These are phyloP conservation scores for Synanthedon myopaeformis DNA, from an alignment of 2,888 invertebrate genomes.

Conservation along the genomic window DNA sequence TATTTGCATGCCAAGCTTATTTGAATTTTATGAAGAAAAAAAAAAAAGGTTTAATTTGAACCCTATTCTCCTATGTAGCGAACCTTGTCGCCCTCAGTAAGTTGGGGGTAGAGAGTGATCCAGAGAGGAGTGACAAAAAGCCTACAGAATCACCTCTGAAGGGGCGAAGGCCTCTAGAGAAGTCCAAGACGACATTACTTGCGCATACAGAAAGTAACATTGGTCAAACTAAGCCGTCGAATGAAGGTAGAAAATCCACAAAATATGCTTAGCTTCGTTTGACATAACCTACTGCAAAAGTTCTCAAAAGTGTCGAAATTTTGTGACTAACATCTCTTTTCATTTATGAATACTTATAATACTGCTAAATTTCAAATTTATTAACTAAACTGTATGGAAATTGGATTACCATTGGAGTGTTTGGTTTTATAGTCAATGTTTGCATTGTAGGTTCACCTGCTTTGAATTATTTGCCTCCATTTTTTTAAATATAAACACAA, in stretches of 20 bases:
- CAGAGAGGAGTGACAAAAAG: conserved; percentile 54
- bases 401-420: conserved; percentile 12
- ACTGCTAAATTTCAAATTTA: background rate
- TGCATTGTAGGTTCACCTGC: conserved; percentile 53
- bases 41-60: conserved; percentile 21
- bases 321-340: background rate
- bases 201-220: conserved; percentile 61
- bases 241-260: conserved; percentile 54
- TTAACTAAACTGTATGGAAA: background rate
- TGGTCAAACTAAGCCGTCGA: conserved; percentile 59
- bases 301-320: background rate
- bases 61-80: conserved; percentile 33
- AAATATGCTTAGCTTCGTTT: conserved; percentile 61
- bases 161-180: conserved; percentile 56
- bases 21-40: conserved; percentile 1
- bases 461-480: conserved; percentile 17
- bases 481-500: background rate
- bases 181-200: conserved; percentile 64
- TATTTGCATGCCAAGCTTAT: conserved; percentile 1
- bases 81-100: conserved; percentile 69
- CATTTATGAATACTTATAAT: background rate
- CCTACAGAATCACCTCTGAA: conserved; percentile 58
- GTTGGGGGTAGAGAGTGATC: conserved; percentile 62
- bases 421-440: conserved; percentile 29
- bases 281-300: conserved; percentile 57